These are phyloP conservation scores for Remorina albescens DNA, from an alignment of 2,797 vertebrate species.

Conservation along the genomic window DNA sequence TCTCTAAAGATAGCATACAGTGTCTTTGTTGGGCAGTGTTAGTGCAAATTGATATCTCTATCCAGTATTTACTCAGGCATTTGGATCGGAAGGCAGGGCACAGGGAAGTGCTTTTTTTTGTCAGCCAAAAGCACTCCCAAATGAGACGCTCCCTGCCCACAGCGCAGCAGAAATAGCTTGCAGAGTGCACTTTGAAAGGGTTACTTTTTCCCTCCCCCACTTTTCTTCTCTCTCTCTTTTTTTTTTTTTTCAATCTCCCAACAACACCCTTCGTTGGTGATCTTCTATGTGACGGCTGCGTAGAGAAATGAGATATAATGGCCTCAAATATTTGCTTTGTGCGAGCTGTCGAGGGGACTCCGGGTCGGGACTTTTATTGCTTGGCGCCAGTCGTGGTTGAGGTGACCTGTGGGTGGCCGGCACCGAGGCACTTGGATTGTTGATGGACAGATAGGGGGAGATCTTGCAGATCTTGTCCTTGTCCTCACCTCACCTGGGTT, in stretches of 20 bases:
- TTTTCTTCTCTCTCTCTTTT: conserved; percentile 57
- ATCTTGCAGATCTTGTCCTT: conserved; percentile 67
- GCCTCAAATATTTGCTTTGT: conserved; percentile 82
- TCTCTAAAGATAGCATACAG: conserved; percentile 76
- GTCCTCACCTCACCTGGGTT: conserved; percentile 67
- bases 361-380: conserved; percentile 73
- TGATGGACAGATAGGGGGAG: conserved; percentile 68
- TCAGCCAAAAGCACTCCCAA: conserved; percentile 78
- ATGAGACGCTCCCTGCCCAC: conserved; percentile 85
- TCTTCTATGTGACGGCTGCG: conserved; percentile 67
- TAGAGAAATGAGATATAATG: conserved; percentile 76
- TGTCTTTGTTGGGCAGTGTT: conserved; percentile 70
- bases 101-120: conserved; percentile 79
- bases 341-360: conserved; percentile 54
- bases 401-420: conserved; percentile 73
- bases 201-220: conserved; percentile 71
- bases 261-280: conserved; percentile 67
- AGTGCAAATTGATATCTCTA: conserved; percentile 80
- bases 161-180: conserved; percentile 82
- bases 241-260: conserved; percentile 56
- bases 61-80: conserved; percentile 82
- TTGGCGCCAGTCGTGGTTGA: conserved; percentile 61
- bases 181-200: conserved; percentile 77
- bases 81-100: conserved; percentile 72
- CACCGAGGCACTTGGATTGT: conserved; percentile 64